These are phyloP conservation scores for Eristalis intricaria DNA, from an alignment of 2,888 invertebrate species.

Conservation along the genomic window DNA sequence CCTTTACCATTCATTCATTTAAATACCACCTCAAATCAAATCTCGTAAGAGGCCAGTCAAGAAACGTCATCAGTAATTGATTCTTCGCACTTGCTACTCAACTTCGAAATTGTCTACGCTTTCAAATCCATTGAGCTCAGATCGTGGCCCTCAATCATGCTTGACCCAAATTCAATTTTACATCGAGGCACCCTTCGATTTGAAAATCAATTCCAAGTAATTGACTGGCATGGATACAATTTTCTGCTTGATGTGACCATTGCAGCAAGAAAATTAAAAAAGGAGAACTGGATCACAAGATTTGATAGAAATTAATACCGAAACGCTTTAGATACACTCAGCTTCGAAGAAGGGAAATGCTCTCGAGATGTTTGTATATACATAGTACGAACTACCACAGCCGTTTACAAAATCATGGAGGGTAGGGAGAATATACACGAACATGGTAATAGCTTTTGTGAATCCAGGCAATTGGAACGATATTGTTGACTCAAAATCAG, in stretches of 20 bases:
- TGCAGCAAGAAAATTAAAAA: slow-evolving; percentile 44
- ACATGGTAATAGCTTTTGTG: slow-evolving; percentile 31
- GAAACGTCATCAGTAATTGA: slow-evolving; percentile 17
- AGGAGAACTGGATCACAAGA: slow-evolving; percentile 24
- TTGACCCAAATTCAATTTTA: slow-evolving; percentile 38
- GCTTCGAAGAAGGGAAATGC: slow-evolving; percentile 4
- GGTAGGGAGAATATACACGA: background rate
- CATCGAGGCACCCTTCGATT: slow-evolving; percentile 18
- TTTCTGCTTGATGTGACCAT: slow-evolving; percentile 40
- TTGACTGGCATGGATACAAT: slow-evolving; percentile 47
- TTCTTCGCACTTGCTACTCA: background rate
- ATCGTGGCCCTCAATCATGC: slow-evolving; percentile 19
- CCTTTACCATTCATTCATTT: background rate
- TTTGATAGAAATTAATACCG: slow-evolving; percentile 46
- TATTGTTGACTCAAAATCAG: slow-evolving; percentile 47
- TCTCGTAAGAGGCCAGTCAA: background rate
- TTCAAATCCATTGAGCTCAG: slow-evolving; percentile 31
- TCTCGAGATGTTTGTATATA: slow-evolving; percentile 16
- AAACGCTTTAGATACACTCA: slow-evolving; percentile 20
- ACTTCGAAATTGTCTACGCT: slow-evolving; percentile 32
- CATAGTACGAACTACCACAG: background rate
- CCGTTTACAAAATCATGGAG: background rate
- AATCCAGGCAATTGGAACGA: slow-evolving; percentile 41
- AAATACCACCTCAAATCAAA: slow-evolving; percentile 12
- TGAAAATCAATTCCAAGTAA: slow-evolving; percentile 50